These are phyloP conservation scores for Gallinago media DNA, from an alignment of 2,113 vertebrate genomes.

Conservation along the genomic window DNA sequence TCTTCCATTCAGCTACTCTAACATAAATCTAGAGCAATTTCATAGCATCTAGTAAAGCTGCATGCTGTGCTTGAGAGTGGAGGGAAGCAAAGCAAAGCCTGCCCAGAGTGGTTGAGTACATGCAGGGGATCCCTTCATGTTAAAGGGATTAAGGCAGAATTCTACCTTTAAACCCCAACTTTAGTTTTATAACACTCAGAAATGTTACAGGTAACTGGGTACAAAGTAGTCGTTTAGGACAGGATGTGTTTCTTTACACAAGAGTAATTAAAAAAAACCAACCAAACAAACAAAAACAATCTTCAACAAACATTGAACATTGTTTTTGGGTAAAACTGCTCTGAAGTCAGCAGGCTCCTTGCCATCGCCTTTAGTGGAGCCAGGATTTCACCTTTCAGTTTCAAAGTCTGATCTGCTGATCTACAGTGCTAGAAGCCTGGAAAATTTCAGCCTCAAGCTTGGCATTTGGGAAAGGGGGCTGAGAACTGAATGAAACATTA, in stretches of 20 bases:
- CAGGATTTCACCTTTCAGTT: background rate
- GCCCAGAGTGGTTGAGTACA: background rate
- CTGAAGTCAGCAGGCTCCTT: background rate
- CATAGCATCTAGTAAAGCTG: background rate
- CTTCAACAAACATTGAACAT: background rate
- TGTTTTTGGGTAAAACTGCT: background rate
- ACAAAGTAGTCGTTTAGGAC: background rate
- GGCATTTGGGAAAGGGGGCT: background rate
- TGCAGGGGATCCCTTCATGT: background rate
- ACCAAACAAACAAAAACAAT: background rate
- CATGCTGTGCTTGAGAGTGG: background rate
- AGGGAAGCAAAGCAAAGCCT: background rate
- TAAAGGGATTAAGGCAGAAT: background rate
- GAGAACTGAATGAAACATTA: background rate
- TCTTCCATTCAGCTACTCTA: background rate
- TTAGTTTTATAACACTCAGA: background rate
- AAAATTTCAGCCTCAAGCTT: background rate
- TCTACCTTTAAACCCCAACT: background rate
- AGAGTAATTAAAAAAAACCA: background rate
- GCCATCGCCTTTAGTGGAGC: background rate
- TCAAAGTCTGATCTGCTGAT: background rate
- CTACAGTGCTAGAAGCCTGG: background rate
- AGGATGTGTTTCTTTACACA: background rate
- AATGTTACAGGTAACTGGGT: background rate
- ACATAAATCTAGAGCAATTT: background rate